Base-by-base conservation (phyloP, 2,797 vertebrate species). In the Clarias pachynema region DNA sequence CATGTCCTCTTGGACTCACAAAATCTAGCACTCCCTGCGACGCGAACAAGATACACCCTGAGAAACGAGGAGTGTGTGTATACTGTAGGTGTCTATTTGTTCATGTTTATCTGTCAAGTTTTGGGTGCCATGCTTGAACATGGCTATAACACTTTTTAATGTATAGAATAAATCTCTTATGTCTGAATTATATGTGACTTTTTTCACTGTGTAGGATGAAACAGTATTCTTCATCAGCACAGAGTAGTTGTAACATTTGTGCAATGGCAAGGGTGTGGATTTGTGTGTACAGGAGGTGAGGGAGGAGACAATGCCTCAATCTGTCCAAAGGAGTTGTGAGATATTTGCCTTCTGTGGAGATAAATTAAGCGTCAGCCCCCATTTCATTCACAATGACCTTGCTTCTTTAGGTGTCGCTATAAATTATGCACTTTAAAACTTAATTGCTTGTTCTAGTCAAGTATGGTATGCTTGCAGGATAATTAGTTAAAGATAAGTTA, bases 1-100 rank as follows among this genome's bases (percentile, higher is more conserved):
- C 77, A 82, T 72, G 85, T 87, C 89, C 87, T 85, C 78, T 86
- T 68, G 57, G 86, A 49, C 87, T 78, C 82, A 31, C 81, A 88
- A 72, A 40, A 85, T 87, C 87, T 22, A 34, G 29, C 15, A 29
- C n/a, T 29, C 6, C 5, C 72, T 22, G 37, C 12, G 62, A 44
- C 5, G 9, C 53, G 79, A 81, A 88, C 80, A 83, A 1, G 66
- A 75, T 89, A 56, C 86, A 81, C 78, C 15, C 5, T 82, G 65
- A 62, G 73, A 68, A 82, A 26, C 69, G 29, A 16, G 49, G 81
- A 68, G 44, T 80, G 20, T 84, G 80, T 86, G 84, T 84, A 81
- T 84, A 81, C n/a, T n/a, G n/a, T 84, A 84, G n/a, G 68, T 81
- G 81, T 84, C 86, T 86, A 70, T 74, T 80, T 84, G 79, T 86